Percentiles rank a stretch among this genome's conserved stretches.
Evolutionary conservation across 1,140 invertebrate genomes (phyloP).

Genomic region (Dinothrombium tinctorium): DNA sequence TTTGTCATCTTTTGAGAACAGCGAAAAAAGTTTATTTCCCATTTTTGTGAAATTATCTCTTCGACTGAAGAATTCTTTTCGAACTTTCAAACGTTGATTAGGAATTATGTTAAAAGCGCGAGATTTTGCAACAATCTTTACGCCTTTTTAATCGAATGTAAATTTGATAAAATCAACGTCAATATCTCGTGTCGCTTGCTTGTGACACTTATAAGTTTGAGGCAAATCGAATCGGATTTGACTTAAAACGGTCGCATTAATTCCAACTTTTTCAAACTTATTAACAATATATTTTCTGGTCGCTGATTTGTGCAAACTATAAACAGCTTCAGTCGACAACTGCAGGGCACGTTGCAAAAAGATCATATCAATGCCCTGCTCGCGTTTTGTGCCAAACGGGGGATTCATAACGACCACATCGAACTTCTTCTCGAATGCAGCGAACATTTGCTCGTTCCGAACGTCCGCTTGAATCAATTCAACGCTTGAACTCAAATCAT

Average conservation of each 20-base stretch:
- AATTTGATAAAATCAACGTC: slow-evolving; percentile 72
- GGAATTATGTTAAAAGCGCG: no score
- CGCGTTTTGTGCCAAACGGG: slow-evolving; percentile 89
- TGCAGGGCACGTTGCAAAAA: slow-evolving; percentile 53
- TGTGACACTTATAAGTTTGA: slow-evolving; percentile 71
- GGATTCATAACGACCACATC: slow-evolving; percentile 94
- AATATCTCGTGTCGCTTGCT: slow-evolving; percentile 59
- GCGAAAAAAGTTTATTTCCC: no score
- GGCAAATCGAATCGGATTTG: slow-evolving; percentile 63
- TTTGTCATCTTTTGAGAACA: no score
- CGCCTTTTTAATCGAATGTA: slow-evolving; percentile 4
- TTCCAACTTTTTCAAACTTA: slow-evolving; percentile 40
- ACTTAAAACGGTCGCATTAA: slow-evolving; percentile 49
- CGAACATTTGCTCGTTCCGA: slow-evolving; percentile 10
- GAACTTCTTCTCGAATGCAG: slow-evolving; percentile 48
- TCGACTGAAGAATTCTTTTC: no score
- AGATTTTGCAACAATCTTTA: no score
- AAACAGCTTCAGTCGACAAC: slow-evolving; percentile 42
- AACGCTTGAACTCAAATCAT: slow-evolving; percentile 25
- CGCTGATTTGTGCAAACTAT: slow-evolving; percentile 77
- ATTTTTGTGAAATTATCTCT: no score
- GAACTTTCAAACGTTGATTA: no score
- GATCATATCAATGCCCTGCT: slow-evolving; percentile 55
- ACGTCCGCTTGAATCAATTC: slow-evolving; percentile 36
- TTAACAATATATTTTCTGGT: slow-evolving; percentile 56